Evolutionary conservation across 1,140 invertebrate genomes (phyloP), one percentile per base, ranked within the genome.

Genomic region (Campoletis sonorensis): DNA sequence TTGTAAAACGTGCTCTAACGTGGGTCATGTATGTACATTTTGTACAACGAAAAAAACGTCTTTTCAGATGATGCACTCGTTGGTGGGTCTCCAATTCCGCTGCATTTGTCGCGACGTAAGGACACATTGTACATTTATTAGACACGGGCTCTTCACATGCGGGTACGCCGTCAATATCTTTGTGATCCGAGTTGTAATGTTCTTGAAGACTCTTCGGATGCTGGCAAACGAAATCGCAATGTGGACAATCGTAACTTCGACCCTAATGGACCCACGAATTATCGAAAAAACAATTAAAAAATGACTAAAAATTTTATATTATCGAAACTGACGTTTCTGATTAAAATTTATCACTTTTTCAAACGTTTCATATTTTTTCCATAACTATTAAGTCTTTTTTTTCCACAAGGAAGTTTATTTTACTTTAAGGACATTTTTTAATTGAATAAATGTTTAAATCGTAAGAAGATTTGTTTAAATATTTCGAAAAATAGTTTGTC

Each of bases 21-120:
- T 98, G 96, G 0, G 97, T 98, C 79, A 96, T 95, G 88, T 98
- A 98, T 83, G 95, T 95, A 90, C 98, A 98, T 90, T 98, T 97
- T 79, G 94, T 94, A 90, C 97, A 98, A 16, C 96, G 94, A 91
- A 97, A 98, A 88, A 97, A 97, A 75, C 93, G 93, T 73, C 94
- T 89, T 81, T 92, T 93, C 45, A 93, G 82, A 82, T 93, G 92
- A 68, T 92, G 92, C 4, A 92, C 85, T 37, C 90, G 89, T 82
- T 92, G 90, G 81, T 92, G 90, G 75, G 79, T 84, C 75, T 90
- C 89, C 8, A 91, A 80, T 77, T 90, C 89, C 27, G 85, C 83
- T 23, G 83, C 83, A 54, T 85, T 88, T 37, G 85, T 51, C 84
- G 84, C 71, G 68, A 86, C 58, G 76, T 83, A 86, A 18, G 82